phyloP scores from a whole-genome alignment of 2,888 invertebrate species.

The Pocota personata region DNA sequence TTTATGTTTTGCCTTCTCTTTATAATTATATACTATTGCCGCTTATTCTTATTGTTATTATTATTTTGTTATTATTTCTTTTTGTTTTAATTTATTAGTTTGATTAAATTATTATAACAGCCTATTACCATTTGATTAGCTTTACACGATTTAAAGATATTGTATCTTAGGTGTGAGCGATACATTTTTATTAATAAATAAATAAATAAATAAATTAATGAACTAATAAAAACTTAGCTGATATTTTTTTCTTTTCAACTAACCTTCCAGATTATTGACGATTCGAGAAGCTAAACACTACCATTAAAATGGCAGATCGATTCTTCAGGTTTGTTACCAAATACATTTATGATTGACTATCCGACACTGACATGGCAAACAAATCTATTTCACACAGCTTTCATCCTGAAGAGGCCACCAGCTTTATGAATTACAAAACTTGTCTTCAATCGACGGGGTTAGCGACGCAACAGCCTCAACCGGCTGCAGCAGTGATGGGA shows the following conservation, averaged over 20 bases:
- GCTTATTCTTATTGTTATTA: too few relatives aligned
- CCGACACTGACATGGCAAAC: neutral
- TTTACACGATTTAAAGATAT: too few relatives aligned
- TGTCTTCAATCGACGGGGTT: constrained; percentile 40
- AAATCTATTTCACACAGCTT: constrained; percentile 25
- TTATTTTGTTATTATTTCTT: too few relatives aligned
- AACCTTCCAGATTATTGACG: constrained; percentile 59
- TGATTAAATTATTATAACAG: too few relatives aligned
- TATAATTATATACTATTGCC: too few relatives aligned
- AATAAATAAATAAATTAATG: neutral
- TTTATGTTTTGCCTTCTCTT: too few relatives aligned
- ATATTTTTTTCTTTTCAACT: neutral
- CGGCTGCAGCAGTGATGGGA: constrained; percentile 9
- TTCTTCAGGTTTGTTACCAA: constrained; percentile 59
- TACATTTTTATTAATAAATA: neutral
- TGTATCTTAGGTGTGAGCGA: too few relatives aligned
- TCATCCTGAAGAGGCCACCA: constrained; percentile 41
- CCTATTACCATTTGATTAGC: too few relatives aligned
- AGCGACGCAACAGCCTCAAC: constrained; percentile 40
- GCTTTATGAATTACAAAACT: constrained; percentile 52
- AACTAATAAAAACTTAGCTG: neutral
- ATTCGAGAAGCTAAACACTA: constrained; percentile 39
- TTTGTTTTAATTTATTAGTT: too few relatives aligned
- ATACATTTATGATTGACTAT: neutral
- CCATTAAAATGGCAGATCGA: constrained; percentile 60